These are phyloP conservation scores for Lates calcarifer DNA, from an alignment of 2,113 vertebrate species.

Conservation along the genomic window DNA sequence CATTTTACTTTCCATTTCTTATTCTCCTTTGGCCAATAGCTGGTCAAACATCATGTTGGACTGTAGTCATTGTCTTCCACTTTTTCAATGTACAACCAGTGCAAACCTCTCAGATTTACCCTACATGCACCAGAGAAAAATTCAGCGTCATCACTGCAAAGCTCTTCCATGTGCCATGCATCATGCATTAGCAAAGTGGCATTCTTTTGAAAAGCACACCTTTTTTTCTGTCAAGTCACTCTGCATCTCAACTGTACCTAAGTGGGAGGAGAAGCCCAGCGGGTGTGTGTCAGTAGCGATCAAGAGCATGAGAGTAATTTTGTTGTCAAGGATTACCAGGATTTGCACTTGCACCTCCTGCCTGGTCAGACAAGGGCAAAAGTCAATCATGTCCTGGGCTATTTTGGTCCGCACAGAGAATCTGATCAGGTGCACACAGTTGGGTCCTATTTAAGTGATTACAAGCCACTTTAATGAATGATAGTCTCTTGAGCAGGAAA, in stretches of 20 bases:
- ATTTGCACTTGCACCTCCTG: constrained; percentile 50
- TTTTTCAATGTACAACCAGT: neutral
- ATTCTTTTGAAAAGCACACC: neutral
- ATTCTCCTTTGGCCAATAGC: neutral
- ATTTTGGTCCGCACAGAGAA: constrained; percentile 45
- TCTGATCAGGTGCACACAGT: constrained; percentile 3
- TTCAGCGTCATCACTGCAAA: neutral
- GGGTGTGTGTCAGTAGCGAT: constrained; percentile 13
- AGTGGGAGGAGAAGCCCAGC: neutral
- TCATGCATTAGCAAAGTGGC: neutral
- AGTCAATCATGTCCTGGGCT: constrained; percentile 46
- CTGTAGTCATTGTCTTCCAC: neutral
- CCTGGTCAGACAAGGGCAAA: constrained; percentile 44
- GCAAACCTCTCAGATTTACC: neutral
- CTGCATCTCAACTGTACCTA: neutral
- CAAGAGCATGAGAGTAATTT: constrained; percentile 57
- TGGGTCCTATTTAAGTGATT: constrained; percentile 5
- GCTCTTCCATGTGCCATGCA: constrained; percentile 2
- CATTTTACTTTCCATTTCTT: neutral
- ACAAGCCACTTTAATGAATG: neutral
- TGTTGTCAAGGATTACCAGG: constrained; percentile 67
- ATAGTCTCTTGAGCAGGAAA: neutral
- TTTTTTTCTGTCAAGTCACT: constrained; percentile 9
- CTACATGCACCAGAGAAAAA: neutral
- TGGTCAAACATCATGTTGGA: neutral